These are phyloP conservation scores for Anhinga rufa DNA, from an alignment of 2,113 vertebrate genomes.

Conservation along the genomic window DNA sequence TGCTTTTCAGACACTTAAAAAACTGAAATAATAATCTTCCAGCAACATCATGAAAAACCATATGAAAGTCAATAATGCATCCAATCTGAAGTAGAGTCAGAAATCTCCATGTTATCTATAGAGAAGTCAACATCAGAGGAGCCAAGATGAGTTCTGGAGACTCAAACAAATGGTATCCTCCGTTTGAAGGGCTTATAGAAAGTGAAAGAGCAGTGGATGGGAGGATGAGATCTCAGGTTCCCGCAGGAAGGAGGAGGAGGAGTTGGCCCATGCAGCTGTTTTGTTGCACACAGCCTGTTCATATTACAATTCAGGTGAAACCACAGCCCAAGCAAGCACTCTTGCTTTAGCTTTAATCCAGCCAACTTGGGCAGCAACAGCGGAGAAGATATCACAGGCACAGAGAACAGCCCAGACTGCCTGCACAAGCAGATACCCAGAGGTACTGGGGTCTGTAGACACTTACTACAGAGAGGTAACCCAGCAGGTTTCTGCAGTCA, in stretches of 20 bases:
- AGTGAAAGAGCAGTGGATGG: not conserved
- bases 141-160: not conserved
- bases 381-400: not conserved
- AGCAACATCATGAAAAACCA: not conserved
- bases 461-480: too few species aligned
- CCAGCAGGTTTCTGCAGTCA: not conserved
- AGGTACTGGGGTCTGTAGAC: not conserved
- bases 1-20: not conserved
- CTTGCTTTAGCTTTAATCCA: not conserved
- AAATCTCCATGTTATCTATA: not conserved
- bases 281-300: not conserved
- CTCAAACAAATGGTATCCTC: not conserved
- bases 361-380: not conserved
- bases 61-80: not conserved
- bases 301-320: not conserved
- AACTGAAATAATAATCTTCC: not conserved
- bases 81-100: not conserved
- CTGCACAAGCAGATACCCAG: not conserved
- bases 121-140: not conserved
- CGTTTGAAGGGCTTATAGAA: not conserved
- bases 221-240: not conserved
- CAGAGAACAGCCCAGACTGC: not conserved
- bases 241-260: not conserved
- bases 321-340: not conserved
- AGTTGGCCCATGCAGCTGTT: not conserved